These are phyloP conservation scores for Cyphomyrmex costatus DNA, from an alignment of 1,140 invertebrate genomes.

Conservation along the genomic window DNA sequence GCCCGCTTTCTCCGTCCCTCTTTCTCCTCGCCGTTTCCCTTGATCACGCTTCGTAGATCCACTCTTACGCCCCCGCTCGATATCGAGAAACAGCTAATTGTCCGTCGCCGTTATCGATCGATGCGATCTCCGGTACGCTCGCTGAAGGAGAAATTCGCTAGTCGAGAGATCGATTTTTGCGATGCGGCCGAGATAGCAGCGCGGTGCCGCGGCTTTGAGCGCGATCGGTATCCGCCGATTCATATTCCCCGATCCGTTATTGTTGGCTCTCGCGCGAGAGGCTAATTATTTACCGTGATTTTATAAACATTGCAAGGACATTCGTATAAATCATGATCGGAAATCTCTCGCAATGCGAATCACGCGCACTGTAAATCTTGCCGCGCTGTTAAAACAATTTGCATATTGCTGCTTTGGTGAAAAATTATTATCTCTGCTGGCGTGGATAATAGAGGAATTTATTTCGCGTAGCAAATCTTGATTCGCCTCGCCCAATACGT, in stretches of 20 bases:
- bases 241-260: slow-evolving; percentile 20
- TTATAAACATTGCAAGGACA: slow-evolving; percentile 51
- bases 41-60: slow-evolving; percentile 31
- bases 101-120: slow-evolving; percentile 69
- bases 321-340: slow-evolving; percentile 33
- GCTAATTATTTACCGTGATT: slow-evolving; percentile 51
- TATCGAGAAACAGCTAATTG: slow-evolving; percentile 76
- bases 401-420: slow-evolving; percentile 51
- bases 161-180: slow-evolving; percentile 55
- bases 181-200: slow-evolving; percentile 49
- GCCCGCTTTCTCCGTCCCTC: slow-evolving; percentile 67
- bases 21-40: slow-evolving; percentile 40
- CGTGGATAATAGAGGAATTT: slow-evolving; percentile 29
- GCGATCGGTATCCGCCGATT: slow-evolving; percentile 49
- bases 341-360: slow-evolving; percentile 26
- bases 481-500: background rate
- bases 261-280: slow-evolving; percentile 12
- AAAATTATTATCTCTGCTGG: slow-evolving; percentile 23
- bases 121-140: slow-evolving; percentile 62
- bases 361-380: slow-evolving; percentile 49
- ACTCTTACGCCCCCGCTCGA: slow-evolving; percentile 71
- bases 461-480: slow-evolving; percentile 38
- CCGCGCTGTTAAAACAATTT: slow-evolving; percentile 39
- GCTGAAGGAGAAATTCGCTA: slow-evolving; percentile 61
- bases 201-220: slow-evolving; percentile 53